Evolutionary conservation across 2,888 invertebrate species (phyloP), one percentile per base, ranked within the genome.

Genomic region (Capitulum mitella): DNA sequence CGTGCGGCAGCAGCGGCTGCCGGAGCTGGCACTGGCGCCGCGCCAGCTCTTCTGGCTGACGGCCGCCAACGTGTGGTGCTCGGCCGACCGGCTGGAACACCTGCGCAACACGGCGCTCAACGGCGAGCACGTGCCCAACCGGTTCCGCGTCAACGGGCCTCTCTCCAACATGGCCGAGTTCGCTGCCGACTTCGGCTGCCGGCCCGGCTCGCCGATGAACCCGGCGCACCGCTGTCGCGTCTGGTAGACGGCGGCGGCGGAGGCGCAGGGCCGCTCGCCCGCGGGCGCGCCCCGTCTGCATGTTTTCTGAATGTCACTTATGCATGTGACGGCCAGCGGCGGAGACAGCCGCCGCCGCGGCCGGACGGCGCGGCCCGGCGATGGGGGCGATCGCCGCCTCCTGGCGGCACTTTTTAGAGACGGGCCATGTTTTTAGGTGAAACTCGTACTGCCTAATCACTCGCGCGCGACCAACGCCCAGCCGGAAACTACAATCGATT

Each of bases 11-110:
- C 86, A 87, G 0, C 87, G 88, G 77, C 87, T 94, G 51, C 93
- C 94, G 0, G 94, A 93, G 0, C 86, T 94, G 1, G 85, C 85
- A 34, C 84, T 83, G 6, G 58, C 43, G 1, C 26, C 76, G 29
- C 77, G 75, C 22, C 80, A 88, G 83, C 80, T 88, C 88, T 93
- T 94, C 87, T 94, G 93, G 93, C 87, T 94, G 83, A 91, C 92
- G 81, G 92, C 93, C 0, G 93, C 93, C 0, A 92, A 93, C 86
- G 92, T 92, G 1, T 95, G 95, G 95, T 95, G 95, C 86, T 90
- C 93, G 19, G 92, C 92, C 82, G 92, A 92, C 85, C 84, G 88
- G 80, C 87, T 88, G 26, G 88, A 94, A 85, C 90, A 91, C 58
- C 88, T 95, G 81, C 92, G 92, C 85, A 87, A 92, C 84, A 88